Evolutionary conservation across 2,888 invertebrate species (phyloP), one percentile per base, ranked within the genome.

Genomic region (Cryptocheilus praepositus): DNA sequence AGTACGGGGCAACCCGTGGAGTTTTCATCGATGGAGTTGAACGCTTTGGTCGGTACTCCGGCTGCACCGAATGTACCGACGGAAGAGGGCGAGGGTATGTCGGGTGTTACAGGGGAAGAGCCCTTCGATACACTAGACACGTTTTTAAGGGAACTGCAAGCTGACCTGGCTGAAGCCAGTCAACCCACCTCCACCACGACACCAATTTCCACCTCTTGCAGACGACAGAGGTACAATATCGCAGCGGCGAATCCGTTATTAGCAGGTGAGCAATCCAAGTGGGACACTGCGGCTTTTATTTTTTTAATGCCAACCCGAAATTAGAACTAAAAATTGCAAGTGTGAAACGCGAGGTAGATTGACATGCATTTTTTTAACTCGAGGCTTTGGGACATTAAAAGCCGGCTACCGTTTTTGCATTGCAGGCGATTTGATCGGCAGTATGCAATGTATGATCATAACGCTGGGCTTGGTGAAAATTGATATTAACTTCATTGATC

Each of bases 181-280:
- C 88, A 87, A 89, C 91, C 66, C 88, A 92, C 85, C 89, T 91
- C 77, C 86, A 89, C 86, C 88, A 91, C 82, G 87, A 90, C 88
- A 89, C 90, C 86, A 89, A 89, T 79, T 89, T 87, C 69, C 88
- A 89, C 62, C 89, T 90, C 64, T 85, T 91, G 90, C 71, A 91
- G 91, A 82, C 91, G 91, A 83, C 92, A 92, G 80, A 90, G 94
- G 86, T 94, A 93, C 87, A 95, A 95, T 78, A 95, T 96, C 74
- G 95, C 95, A 28, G 95, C 96, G 13, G 94, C 95, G 55, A 96
- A 96, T 89, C 96, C 96, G 16, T 89, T 96, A 76, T 91, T 96
- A 71, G 96, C 96, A 79, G 96, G 96, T 91, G 94, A 94, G 83
- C 77, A 71, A 73, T 21, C 13, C n/a, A n/a, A n/a, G n/a, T n/a